Conservation (phyloP, 2,888 invertebrate species). For the Atrina japonica region DNA sequence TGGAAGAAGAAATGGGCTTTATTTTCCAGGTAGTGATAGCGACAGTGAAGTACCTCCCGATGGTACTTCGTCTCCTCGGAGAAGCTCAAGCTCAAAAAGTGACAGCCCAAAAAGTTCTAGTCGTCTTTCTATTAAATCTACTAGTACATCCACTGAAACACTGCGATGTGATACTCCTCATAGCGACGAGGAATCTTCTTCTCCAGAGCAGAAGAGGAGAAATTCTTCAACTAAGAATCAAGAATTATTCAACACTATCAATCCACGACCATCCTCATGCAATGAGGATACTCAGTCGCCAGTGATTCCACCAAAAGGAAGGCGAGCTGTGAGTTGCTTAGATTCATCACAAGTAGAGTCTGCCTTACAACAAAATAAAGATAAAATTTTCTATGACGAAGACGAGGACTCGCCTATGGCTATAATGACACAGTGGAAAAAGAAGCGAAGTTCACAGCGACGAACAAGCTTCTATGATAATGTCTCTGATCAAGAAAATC, state of each 20-base stretch:
- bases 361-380: slow-evolving; percentile 11
- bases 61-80: slow-evolving; percentile 56
- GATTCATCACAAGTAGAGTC: slow-evolving; percentile 29
- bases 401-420: slow-evolving; percentile 65
- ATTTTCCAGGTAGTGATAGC: slow-evolving; percentile 70
- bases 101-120: slow-evolving; percentile 71
- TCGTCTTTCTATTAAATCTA: slow-evolving; percentile 70
- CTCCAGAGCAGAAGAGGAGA: slow-evolving; percentile 62
- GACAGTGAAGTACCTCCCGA: slow-evolving; percentile 66
- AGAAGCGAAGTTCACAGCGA: slow-evolving; percentile 58
- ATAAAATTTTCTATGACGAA: slow-evolving; percentile 44
- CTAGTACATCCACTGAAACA: slow-evolving; percentile 75
- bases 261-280: slow-evolving; percentile 13
- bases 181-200: slow-evolving; percentile 65
- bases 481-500: slow-evolving; percentile 58
- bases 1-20: slow-evolving; percentile 66
- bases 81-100: slow-evolving; percentile 66
- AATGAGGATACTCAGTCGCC: slow-evolving; percentile 39
- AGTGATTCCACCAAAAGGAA: slow-evolving; percentile 37
- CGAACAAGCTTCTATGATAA: slow-evolving; percentile 73
- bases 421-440: slow-evolving; percentile 67
- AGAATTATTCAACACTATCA: slow-evolving; percentile 12
- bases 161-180: slow-evolving; percentile 63
- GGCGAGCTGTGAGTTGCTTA: slow-evolving; percentile 46
- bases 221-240: slow-evolving; percentile 41